Evolutionary conservation across 2,113 vertebrate genomes (phyloP).

Genomic region (Etheostoma cragini): DNA sequence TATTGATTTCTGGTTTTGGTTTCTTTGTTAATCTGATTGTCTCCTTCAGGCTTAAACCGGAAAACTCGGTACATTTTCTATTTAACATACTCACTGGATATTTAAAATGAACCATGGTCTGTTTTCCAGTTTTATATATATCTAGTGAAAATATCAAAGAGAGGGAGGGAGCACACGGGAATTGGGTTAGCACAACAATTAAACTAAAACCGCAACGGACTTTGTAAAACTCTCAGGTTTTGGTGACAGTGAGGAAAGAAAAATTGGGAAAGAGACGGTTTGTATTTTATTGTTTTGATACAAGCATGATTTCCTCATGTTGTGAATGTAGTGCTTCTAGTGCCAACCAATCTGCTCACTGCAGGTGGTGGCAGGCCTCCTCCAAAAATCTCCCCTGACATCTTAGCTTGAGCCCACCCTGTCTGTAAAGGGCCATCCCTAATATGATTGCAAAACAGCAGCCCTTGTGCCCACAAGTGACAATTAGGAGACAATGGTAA

Average conservation of each 20-base stretch:
- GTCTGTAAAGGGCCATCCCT: not conserved
- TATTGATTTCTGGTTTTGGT: constrained; percentile 7
- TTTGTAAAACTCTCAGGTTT: not conserved
- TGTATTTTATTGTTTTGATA: not conserved
- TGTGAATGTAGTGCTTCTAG: constrained; percentile 28
- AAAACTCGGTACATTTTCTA: not conserved
- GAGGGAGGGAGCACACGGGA: not conserved
- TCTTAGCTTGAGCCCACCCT: not conserved
- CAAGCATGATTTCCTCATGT: not conserved
- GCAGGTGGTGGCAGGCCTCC: constrained; percentile 5
- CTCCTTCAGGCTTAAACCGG: not conserved
- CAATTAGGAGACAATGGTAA: not conserved
- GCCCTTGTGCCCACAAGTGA: not conserved
- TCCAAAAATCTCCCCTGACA: not conserved
- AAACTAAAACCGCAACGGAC: not conserved
- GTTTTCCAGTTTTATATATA: not conserved
- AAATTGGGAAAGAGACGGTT: not conserved
- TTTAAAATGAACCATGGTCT: constrained; percentile 26
- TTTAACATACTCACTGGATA: not conserved
- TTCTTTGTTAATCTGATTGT: constrained; percentile 17
- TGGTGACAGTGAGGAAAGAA: not conserved
- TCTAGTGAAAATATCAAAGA: not conserved
- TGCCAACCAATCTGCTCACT: constrained; percentile 6
- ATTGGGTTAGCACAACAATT: not conserved
- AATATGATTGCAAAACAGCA: not conserved